Evolutionary conservation across 2,797 vertebrate genomes (phyloP).

Genomic region (Chaetodon trifasciatus): DNA sequence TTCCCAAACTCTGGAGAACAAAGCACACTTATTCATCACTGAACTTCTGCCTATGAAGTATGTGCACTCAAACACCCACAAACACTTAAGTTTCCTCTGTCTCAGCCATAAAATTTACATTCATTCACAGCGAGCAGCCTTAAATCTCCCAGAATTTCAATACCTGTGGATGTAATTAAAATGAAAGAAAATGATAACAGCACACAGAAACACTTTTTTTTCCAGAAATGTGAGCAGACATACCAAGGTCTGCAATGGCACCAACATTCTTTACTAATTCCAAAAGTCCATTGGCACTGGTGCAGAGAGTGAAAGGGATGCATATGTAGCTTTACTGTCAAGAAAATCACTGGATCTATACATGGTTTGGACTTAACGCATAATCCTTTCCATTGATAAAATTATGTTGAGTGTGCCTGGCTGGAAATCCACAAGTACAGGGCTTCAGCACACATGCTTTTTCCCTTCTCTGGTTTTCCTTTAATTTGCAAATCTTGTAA

Average conservation of each 20-base stretch:
- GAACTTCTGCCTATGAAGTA: slow-evolving; percentile 74
- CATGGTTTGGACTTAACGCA: slow-evolving; percentile 85
- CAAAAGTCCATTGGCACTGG: slow-evolving; percentile 66
- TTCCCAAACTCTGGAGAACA: slow-evolving; percentile 76
- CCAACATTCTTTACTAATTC: slow-evolving; percentile 75
- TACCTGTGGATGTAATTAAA: slow-evolving; percentile 67
- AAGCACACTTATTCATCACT: slow-evolving; percentile 75
- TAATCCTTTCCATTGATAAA: slow-evolving; percentile 89
- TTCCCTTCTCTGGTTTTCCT: slow-evolving; percentile 91
- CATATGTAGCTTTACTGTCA: slow-evolving; percentile 76
- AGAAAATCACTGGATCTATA: slow-evolving; percentile 83
- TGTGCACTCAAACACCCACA: slow-evolving; percentile 66
- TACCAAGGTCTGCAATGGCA: slow-evolving; percentile 63
- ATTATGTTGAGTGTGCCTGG: slow-evolving; percentile 81
- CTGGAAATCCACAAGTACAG: slow-evolving; percentile 85
- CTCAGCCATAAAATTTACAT: slow-evolving; percentile 56
- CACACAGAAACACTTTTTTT: slow-evolving; percentile 66
- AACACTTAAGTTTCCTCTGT: slow-evolving; percentile 58
- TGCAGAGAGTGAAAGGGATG: slow-evolving; percentile 62
- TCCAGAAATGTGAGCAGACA: slow-evolving; percentile 69
- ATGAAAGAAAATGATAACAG: slow-evolving; percentile 60
- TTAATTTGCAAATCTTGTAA: slow-evolving; percentile 99
- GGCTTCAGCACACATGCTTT: slow-evolving; percentile 88
- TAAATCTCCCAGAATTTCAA: slow-evolving; percentile 49
- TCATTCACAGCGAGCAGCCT: slow-evolving; percentile 24